Base-by-base conservation (phyloP, 2,797 vertebrate genomes). In the Molossus molossus region DNA sequence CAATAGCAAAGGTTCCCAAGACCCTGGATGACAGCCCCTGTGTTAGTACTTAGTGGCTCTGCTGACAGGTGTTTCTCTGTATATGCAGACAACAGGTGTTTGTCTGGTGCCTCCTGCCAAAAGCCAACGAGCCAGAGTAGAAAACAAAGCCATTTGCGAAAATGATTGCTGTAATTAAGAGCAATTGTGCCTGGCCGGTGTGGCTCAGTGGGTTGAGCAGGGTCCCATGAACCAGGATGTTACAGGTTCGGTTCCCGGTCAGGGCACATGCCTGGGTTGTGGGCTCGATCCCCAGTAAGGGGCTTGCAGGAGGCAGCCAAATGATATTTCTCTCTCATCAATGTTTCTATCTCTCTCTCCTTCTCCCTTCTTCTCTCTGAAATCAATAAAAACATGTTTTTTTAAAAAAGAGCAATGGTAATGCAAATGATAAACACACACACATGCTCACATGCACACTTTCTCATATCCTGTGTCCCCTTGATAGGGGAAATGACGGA, bases 71-170 rank as follows among this genome's bases (percentile, higher is more conserved):
- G 98, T 97, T 95, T 97, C 95, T 96, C 97, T 97, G 95, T 98
- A 97, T 85, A 98, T 97, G 94, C 95, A 98, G 97, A 96, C 96
- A 98, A 98, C 98, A 99, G 98, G 99, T 99, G 99, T 97, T 96
- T 97, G 97, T 98, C 98, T 97, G 1, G 97, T 97, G 95, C 88
- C 94, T 97, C 97, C 90, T 91, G 96, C 96, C 97, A 98, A 98
- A 98, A 96, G 95, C 67, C 96, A 95, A 87, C 69, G 64, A 93
- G 95, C 29, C 96, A 60, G 77, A 50, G 65, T 48, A 80, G 90
- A 94, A 97, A 97, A 96, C 95, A 98, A 96, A 97, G 85, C 12
- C 37, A 69, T 93, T 97, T 98, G 96, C 77, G 48, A 92, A 97
- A 97, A 97, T 87, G 95, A 95, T 89, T 89, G 91, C 80, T 88